Percentiles rank a stretch among this genome's conserved stretches.
Conservation (phyloP, 2,888 invertebrate genomes). For the Unio delphinus region DNA sequence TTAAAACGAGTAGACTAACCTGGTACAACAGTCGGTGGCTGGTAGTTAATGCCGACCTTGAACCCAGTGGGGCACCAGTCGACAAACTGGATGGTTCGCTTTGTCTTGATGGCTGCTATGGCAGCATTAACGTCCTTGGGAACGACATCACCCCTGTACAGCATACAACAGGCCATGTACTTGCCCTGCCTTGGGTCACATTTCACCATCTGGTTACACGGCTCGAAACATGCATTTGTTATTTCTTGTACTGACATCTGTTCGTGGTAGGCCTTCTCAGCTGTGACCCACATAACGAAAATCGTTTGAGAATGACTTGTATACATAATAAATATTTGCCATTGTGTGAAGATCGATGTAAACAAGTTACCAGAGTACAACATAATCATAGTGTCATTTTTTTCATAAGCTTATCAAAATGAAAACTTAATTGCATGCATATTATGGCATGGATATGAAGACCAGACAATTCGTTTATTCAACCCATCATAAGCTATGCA, state of each 20-base stretch:
- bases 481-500: too few relatives aligned
- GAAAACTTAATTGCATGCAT: too few relatives aligned
- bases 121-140: constrained; percentile 69
- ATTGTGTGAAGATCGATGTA: too few relatives aligned
- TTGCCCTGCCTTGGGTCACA: constrained; percentile 71
- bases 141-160: constrained; percentile 70
- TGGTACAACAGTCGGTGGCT: constrained; percentile 45
- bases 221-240: constrained; percentile 67
- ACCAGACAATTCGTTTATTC: too few relatives aligned
- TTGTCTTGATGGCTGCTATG: constrained; percentile 87
- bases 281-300: constrained; percentile 62
- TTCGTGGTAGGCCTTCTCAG: constrained; percentile 95
- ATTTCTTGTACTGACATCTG: constrained; percentile 74
- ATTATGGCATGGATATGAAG: too few relatives aligned
- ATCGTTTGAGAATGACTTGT: too few relatives aligned
- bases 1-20: constrained; percentile 16
- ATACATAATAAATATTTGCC: too few relatives aligned
- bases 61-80: constrained; percentile 80
- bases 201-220: constrained; percentile 69
- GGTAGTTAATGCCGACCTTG: constrained; percentile 75
- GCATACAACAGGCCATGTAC: constrained; percentile 74
- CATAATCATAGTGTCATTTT: too few relatives aligned
- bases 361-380: too few relatives aligned
- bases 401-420: too few relatives aligned
- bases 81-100: constrained; percentile 81